Base-by-base conservation (phyloP, 1,140 invertebrate species). In the Drosophila rhopaloa region DNA sequence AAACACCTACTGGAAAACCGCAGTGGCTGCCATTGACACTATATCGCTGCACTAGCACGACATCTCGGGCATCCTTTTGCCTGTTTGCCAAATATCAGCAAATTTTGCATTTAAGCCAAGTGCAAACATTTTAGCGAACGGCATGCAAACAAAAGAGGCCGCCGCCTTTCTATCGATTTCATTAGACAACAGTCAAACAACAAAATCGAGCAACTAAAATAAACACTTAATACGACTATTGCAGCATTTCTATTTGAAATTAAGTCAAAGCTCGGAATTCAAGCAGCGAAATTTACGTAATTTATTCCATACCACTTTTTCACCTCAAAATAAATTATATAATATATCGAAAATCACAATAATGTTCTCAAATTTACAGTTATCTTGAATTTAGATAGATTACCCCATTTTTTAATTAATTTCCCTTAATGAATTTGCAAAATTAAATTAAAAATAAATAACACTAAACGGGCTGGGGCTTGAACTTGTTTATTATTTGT, bases 101-200 rank as follows among this genome's bases (percentile, higher is more conserved):
- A 43, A 67, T 41, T 63, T 65, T 51, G 59, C 59, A 4, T 67
- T 67, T 65, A 67, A 67, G 63, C 63, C 63, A 67, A 65, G 37
- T 65, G 63, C 60, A 67, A 67, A 67, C 63, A 65, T 51, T 67
- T 67, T 50, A 63, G 58, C 43, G 27, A 50, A n/a, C 58, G 35
- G 19, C 58, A 6, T 8, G 44, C 35, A 50, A 50, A 60, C 58
- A 60, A 59, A 27, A 60, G 43, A 40, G 14, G n/a, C 58, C 11
- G 27, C 10, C 41, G 41, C n/a, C 9, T 5, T 19, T 46, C 14
- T 24, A 62, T 67, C 58, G 63, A 63, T 41, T 48, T 47, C 47
- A 50, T 41, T 40, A 37, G 43, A 32, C 57, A 59, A 13, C 32
- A 13, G 10, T 27, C 11, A 19, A 14, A 50, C 24, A 32, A n/a